Evolutionary conservation across 1,140 invertebrate genomes (phyloP), one percentile per base, ranked within the genome.

Genomic region (Mercenaria mercenaria): DNA sequence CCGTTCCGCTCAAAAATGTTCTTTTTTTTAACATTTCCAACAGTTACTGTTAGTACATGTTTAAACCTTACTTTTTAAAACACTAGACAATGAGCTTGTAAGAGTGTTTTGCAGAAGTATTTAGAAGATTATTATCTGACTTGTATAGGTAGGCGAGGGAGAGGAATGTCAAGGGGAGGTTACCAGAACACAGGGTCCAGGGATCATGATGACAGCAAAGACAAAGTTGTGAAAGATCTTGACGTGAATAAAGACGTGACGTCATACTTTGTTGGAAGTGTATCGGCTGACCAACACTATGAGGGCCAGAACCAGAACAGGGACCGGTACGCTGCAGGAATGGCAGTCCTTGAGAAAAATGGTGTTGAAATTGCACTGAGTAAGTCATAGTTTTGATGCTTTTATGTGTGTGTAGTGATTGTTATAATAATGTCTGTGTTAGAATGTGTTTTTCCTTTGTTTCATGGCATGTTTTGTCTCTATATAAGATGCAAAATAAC

Each of bases 291-390:
- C n/a, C 92, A 95, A 32, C 95, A 96, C 82, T 91, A 92, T 80
- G 90, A 93, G 4, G 95, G 92, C 0, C 95, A 96, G 77, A 89
- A 92, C 2, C 77, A 92, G 59, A 94, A 96, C 89, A 86, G 91
- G 26, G 81, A 92, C 20, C 91, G 93, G 79, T 96, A 96, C 83
- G 91, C 93, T 37, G 95, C 95, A 11, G 93, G 91, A 0, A 89
- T 96, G 83, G 91, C 93, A 11, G 92, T 93, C 10, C 82, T 95
- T 23, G 32, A 93, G 81, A 92, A 93, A 37, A 94, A 92, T 82
- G 94, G 93, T 0, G 93, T 96, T 32, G 93, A 93, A n/a, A 91
- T 95, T n/a, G 91, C 93, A 34, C 93, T 94, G 79, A 95, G 94
- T 95, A 92, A 94, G 94, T 94, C 39, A 26, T 1, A 43, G n/a